Base-by-base conservation (phyloP, 2,888 invertebrate genomes). In the Lepidocyrtinus sp. region DNA sequence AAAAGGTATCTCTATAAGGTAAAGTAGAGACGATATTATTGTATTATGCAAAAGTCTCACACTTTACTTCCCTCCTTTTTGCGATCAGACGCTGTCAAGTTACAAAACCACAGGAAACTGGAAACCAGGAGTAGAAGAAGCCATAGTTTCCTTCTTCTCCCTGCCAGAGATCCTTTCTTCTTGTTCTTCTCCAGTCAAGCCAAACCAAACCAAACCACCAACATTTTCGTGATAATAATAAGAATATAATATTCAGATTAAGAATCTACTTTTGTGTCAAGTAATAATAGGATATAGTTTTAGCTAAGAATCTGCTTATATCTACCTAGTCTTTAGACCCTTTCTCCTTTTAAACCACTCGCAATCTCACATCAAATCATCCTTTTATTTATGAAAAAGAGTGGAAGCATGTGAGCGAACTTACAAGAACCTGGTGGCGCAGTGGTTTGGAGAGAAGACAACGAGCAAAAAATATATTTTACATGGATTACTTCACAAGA, bases 81-180 rank as follows among this genome's bases (percentile, higher is more conserved):
- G n/a, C 55, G 9, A 55, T 55, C 72, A n/a, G n/a, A 67, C 79
- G 61, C 79, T 75, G 79, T 80, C 79, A 80, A 70, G 80, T 81
- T 67, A 72, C 75, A 80, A 80, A 80, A 80, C 80, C 75, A 64
- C 75, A 75, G 72, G 80, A 27, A 67, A 68, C 64, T 65, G 26
- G 61, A 71, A 74, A 74, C 74, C 74, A 75, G 79, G 59, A 65
- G 77, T 63, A 19, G 21, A 15, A 63, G 22, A 63, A 22, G 63
- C 21, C 12, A 63, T 22, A 36, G 45, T n/a, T n/a, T n/a, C n/a
- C n/a, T n/a, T n/a, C n/a, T n/a, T n/a, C n/a, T n/a, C n/a, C n/a
- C n/a, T n/a, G 63, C 21, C 12, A 63, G 45, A 36, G 45, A n/a
- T n/a, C n/a, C n/a, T n/a, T n/a, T n/a, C n/a, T n/a, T n/a, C n/a